A percentile compares a stretch with the other conserved stretches of the same genome.
These are phyloP conservation scores for Hermodice carunculata DNA, from an alignment of 2,888 invertebrate genomes.

Conservation along the genomic window DNA sequence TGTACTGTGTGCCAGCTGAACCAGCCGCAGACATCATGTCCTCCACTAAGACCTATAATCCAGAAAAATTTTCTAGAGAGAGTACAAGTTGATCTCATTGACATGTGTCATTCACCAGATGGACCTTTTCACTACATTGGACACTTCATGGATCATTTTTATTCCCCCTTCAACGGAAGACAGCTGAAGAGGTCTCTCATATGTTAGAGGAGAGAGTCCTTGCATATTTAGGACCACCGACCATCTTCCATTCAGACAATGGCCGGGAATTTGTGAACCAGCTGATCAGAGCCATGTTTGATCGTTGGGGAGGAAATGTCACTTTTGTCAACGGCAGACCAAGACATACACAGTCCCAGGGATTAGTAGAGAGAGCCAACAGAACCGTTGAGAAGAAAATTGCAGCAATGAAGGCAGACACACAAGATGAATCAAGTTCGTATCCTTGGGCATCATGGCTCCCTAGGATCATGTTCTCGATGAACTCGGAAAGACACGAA, in stretches of 20 bases:
- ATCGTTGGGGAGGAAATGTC: not conserved
- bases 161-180: not conserved
- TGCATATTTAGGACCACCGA: not conserved
- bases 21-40: not conserved
- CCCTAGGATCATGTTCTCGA: not conserved
- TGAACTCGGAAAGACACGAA: not conserved
- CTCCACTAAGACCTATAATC: not conserved
- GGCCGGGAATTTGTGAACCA: too few relatives aligned
- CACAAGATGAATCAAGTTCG: not conserved
- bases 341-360: not conserved
- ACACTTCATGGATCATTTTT: too few relatives aligned
- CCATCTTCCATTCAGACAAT: not conserved
- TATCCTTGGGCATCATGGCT: slow-evolving; percentile 5
- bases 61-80: not conserved
- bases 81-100: not conserved
- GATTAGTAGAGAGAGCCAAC: not conserved
- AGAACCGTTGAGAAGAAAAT: not conserved
- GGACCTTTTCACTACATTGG: not conserved
- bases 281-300: not conserved
- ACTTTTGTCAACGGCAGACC: not conserved
- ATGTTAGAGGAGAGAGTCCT: not conserved
- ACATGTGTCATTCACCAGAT: not conserved
- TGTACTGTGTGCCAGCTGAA: not conserved
- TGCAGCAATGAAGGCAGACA: not conserved
- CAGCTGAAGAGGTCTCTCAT: not conserved